Percentiles rank a stretch among this genome's conserved stretches.
phyloP scores from a whole-genome alignment of 2,797 vertebrate species.

The Cyclopterus lumpus region DNA sequence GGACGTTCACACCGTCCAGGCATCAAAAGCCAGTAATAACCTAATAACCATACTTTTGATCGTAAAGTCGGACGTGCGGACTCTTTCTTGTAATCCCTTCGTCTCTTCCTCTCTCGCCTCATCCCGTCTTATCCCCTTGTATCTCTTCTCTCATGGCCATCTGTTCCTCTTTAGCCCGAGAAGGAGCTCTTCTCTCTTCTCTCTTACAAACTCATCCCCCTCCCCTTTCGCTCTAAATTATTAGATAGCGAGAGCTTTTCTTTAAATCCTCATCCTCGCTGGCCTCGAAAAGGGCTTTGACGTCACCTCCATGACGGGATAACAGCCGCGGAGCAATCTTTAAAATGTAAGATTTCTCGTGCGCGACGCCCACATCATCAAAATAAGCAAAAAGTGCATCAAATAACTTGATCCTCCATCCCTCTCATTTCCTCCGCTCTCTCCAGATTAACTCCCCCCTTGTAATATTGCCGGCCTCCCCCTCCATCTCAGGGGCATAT shows the following conservation, averaged over 20 bases:
- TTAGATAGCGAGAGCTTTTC: conserved; percentile 33
- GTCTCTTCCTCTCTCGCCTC: conserved; percentile 7
- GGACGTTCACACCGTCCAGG: neutral
- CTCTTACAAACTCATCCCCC: conserved; percentile 29
- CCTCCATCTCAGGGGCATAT: conserved; percentile 78
- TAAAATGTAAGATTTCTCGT: too few species aligned
- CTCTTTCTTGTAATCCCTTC: conserved; percentile 23
- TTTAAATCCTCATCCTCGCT: conserved; percentile 17
- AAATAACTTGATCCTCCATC: neutral
- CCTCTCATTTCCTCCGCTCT: conserved; percentile 8
- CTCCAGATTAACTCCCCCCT: conserved; percentile 28
- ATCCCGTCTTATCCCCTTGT: conserved; percentile 16
- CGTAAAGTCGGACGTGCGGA: neutral
- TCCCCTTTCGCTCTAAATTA: conserved; percentile 30
- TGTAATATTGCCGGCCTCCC: conserved; percentile 43
- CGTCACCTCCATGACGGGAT: neutral
- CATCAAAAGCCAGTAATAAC: neutral
- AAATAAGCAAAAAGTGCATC: neutral
- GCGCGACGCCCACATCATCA: neutral
- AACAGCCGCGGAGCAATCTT: neutral
- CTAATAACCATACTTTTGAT: neutral
- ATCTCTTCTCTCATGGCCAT: conserved; percentile 49
- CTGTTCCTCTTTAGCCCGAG: conserved; percentile 56
- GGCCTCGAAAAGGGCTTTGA: neutral
- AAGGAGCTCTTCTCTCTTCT: conserved; percentile 34